Evolutionary conservation across 2,888 invertebrate genomes (phyloP).

Genomic region (Hofmannophila pseudospretella): DNA sequence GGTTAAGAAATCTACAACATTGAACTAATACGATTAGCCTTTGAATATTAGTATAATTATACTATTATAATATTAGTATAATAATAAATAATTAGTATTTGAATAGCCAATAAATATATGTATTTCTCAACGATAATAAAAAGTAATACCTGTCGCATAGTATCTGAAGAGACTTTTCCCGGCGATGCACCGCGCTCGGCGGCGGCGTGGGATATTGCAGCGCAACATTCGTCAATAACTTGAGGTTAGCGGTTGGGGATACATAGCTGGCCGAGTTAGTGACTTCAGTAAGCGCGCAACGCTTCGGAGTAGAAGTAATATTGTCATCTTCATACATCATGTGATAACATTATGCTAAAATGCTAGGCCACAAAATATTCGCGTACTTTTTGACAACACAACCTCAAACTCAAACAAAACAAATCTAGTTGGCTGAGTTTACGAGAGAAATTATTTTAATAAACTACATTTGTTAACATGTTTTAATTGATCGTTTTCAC

Average conservation of each 20-base stretch:
- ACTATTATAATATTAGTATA: too few relatives aligned
- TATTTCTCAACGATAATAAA: too few relatives aligned
- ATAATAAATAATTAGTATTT: too few relatives aligned
- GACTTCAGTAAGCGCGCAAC: constrained; percentile 74
- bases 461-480: too few relatives aligned
- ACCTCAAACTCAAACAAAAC: constrained; percentile 24
- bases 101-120: too few relatives aligned
- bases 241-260: constrained; percentile 83
- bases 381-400: constrained; percentile 65
- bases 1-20: constrained; percentile 74
- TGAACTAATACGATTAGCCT: too few relatives aligned
- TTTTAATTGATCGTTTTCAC: too few relatives aligned
- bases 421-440: constrained; percentile 57
- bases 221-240: constrained; percentile 81
- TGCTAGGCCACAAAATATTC: constrained; percentile 54
- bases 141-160: constrained; percentile 76
- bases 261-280: constrained; percentile 74
- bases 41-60: too few relatives aligned
- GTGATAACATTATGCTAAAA: constrained; percentile 70
- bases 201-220: constrained; percentile 73
- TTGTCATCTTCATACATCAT: constrained; percentile 74
- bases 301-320: constrained; percentile 72
- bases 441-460: too few relatives aligned
- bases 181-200: constrained; percentile 69
- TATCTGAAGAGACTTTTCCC: constrained; percentile 79